Conservation (phyloP, 1,140 invertebrate species). For the Paramacrobiotus metropolitanus region DNA sequence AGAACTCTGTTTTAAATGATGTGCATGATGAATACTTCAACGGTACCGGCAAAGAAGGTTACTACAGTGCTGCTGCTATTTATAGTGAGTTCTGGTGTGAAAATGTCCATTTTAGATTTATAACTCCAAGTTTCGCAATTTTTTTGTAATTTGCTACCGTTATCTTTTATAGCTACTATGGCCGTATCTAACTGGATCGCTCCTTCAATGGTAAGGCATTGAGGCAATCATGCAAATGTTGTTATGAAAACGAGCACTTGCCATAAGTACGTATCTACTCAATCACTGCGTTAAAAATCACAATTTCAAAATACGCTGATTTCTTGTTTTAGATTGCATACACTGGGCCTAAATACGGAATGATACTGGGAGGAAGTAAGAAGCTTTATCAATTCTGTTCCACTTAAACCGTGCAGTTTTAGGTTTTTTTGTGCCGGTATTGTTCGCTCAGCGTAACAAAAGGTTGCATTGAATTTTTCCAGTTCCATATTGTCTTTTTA, state of each 20-base stretch:
- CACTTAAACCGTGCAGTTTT: too few species aligned
- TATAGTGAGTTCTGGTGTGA: neutral
- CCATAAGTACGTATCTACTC: too few species aligned
- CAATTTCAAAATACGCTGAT: neutral
- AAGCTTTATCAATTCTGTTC: neutral
- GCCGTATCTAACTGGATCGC: conserved; percentile 73
- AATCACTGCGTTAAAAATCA: neutral
- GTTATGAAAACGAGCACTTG: too few species aligned
- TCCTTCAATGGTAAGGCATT: conserved; percentile 37
- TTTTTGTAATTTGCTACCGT: neutral
- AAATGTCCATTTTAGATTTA: neutral
- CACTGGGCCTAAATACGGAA: conserved; percentile 52
- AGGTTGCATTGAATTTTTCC: too few species aligned
- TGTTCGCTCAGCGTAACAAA: too few species aligned
- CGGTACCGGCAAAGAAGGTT: conserved; percentile 1
- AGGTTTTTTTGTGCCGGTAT: too few species aligned
- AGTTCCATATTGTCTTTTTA: conserved; percentile 1
- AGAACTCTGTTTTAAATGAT: neutral
- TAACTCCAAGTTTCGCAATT: neutral
- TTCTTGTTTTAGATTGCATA: conserved; percentile 33
- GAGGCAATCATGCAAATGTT: neutral
- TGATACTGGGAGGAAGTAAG: conserved; percentile 39
- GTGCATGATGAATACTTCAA: conserved; percentile 4
- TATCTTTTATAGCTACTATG: conserved; percentile 20
- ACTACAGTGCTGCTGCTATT: neutral